Conservation (phyloP, 2,888 invertebrate species). For the Temnothorax unifasciatus region DNA sequence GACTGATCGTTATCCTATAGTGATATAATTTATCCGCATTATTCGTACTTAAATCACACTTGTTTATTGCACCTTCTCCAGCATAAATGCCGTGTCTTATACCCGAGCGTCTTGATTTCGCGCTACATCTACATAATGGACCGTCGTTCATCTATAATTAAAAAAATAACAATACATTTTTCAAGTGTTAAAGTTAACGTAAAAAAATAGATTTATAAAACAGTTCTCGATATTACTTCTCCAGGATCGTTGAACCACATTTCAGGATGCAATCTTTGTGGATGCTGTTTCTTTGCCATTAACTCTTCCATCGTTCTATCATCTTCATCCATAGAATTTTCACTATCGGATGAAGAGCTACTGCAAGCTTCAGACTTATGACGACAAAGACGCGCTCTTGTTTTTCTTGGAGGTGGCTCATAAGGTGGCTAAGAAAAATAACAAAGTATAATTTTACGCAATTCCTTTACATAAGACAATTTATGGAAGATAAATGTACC, state of each 20-base stretch:
- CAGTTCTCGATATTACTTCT: slow-evolving; percentile 87
- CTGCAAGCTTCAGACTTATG: slow-evolving; percentile 90
- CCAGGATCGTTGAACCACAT: slow-evolving; percentile 99
- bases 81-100: slow-evolving; percentile 98
- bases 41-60: slow-evolving; percentile 93
- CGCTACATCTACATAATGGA: slow-evolving; percentile 97
- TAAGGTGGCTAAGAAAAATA: slow-evolving; percentile 87
- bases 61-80: slow-evolving; percentile 92
- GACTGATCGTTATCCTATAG: slow-evolving; percentile 95
- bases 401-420: slow-evolving; percentile 90
- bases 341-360: slow-evolving; percentile 86
- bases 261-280: slow-evolving; percentile 96
- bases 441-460: background rate
- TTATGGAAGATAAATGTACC: slow-evolving; percentile 76
- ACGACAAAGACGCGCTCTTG: slow-evolving; percentile 90
- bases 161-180: slow-evolving; percentile 18
- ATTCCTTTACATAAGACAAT: background rate
- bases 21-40: slow-evolving; percentile 95
- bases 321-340: slow-evolving; percentile 92
- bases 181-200: background rate
- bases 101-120: slow-evolving; percentile 94
- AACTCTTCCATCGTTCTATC: slow-evolving; percentile 95
- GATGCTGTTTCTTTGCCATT: slow-evolving; percentile 96
- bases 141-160: slow-evolving; percentile 95
- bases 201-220: slow-evolving; percentile 15